A percentile compares a stretch with the other conserved stretches of the same genome.
phyloP scores from a whole-genome alignment of 2,113 vertebrate species.

The Rhea americana region DNA sequence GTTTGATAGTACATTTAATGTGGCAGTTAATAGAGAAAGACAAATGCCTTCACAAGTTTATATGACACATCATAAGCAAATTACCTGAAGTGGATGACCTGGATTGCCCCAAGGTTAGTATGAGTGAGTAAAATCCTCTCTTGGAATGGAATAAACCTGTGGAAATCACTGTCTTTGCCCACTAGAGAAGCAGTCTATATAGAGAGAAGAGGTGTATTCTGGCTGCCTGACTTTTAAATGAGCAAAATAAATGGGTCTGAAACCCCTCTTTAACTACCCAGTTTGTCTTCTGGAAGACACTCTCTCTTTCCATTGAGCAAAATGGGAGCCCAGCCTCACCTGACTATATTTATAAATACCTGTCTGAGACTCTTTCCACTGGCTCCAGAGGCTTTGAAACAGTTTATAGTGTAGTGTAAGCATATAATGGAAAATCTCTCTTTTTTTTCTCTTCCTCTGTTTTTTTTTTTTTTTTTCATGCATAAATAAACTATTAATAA shows the following conservation, averaged over 20 bases:
- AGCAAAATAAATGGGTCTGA: neutral
- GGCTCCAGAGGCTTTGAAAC: neutral
- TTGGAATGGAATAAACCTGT: neutral
- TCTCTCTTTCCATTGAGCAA: neutral
- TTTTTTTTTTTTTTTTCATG: neutral
- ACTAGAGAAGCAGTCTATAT: neutral
- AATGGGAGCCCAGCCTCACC: neutral
- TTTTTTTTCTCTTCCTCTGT: rapidly evolving
- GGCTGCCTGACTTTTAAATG: neutral
- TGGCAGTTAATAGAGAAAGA: neutral
- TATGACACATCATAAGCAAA: neutral
- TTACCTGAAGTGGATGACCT: neutral
- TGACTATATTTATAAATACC: neutral
- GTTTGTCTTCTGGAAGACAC: neutral
- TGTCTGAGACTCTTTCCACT: neutral
- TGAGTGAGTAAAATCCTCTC: neutral
- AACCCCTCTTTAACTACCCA: neutral
- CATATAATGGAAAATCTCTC: neutral
- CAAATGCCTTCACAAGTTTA: neutral
- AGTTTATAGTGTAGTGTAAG: neutral
- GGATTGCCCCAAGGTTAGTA: neutral
- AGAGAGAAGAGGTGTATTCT: neutral
- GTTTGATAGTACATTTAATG: neutral
- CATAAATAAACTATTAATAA: neutral
- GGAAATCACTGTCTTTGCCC: neutral